These are phyloP conservation scores for Leptocoma aspasia DNA, from an alignment of 2,113 vertebrate genomes.

Conservation along the genomic window DNA sequence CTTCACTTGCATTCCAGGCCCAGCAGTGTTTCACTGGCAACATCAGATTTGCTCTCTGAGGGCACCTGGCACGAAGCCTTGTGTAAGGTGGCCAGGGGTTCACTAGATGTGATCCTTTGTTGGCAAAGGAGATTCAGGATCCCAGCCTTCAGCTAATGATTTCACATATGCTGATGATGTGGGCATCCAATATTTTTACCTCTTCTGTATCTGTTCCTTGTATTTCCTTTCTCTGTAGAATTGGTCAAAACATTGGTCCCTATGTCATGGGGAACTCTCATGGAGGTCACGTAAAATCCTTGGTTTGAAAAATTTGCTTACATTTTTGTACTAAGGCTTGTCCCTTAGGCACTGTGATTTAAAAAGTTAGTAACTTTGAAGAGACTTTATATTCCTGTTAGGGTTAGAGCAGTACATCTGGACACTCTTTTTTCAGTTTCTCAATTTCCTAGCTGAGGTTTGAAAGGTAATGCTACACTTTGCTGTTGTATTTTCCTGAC, in stretches of 20 bases:
- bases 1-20: background rate
- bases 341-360: background rate
- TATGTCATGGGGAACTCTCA: background rate
- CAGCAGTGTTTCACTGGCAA: background rate
- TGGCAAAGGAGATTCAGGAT: background rate
- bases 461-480: background rate
- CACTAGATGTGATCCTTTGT: background rate
- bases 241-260: background rate
- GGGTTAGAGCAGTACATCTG: background rate
- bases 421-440: background rate
- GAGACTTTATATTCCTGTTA: background rate
- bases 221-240: background rate
- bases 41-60: background rate
- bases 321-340: background rate
- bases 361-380: background rate
- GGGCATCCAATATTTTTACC: background rate
- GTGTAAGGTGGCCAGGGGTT: background rate
- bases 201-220: background rate
- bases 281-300: background rate
- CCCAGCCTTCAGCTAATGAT: background rate
- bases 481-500: background rate
- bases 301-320: background rate
- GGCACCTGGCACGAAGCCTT: background rate
- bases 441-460: background rate
- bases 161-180: background rate